Evolutionary conservation across 2,797 vertebrate genomes (phyloP), one percentile per base, ranked within the genome.

Genomic region (Micrastur ruficollis): DNA sequence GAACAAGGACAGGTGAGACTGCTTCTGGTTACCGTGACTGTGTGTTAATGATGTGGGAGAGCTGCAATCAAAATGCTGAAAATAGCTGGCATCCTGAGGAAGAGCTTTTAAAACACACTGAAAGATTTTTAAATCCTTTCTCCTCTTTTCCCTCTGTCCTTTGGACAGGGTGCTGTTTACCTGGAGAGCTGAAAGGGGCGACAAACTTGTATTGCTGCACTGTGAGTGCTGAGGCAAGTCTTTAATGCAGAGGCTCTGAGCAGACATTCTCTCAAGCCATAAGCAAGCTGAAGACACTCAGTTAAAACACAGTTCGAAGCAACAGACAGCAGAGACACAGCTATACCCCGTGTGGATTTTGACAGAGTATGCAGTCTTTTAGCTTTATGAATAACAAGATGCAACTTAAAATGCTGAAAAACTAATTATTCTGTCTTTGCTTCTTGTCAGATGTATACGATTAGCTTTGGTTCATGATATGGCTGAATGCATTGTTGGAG

Each of bases 401-500:
- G 7, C 3, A 65, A 36, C 8, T 86, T 74, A 26, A 78, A 86
- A 36, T 78, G 26, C 27, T 90, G 49, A 88, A 75, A 89, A 73
- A n/a, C 20, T 95, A 58, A 96, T 94, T 78, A 31, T 68, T 95
- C 20, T 74, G 29, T 67, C 86, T 93, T 95, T 94, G 89, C 32
- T 90, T 92, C 81, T 86, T 95, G 47, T 83, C 93, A 99, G 99
- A 96, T 99, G 99, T 94, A 98, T 99, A 89, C 99, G 99, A 86
- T 95, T 99, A 95, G 99, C 99, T 92, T 97, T 99, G 93, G 99
- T 99, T 94, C 99, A 99, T 8, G 99, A 99, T 97, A 99, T 99
- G 99, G 99, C 99, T 90, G 99, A 99, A 94, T 99, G 99, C 97
- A 99, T 99, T 94, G 99, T 99, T 94, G 99, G 99, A 96, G 99